These are phyloP conservation scores for Alauda arvensis DNA, from an alignment of 2,797 vertebrate species.

Conservation along the genomic window DNA sequence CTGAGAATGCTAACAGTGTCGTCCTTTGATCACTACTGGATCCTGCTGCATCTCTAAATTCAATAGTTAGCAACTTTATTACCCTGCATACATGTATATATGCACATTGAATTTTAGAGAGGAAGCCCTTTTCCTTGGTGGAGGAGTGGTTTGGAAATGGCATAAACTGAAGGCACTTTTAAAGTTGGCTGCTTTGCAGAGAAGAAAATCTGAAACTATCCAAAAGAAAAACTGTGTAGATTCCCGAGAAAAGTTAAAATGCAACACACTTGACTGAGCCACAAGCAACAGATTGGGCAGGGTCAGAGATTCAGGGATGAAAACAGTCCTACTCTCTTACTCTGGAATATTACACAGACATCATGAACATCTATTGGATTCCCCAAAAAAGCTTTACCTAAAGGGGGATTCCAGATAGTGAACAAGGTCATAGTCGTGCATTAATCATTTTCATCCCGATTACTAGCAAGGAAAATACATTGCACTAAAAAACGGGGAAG, in stretches of 20 bases:
- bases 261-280: conserved; percentile 1
- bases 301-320: conserved; percentile 8
- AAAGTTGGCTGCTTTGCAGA: conserved; percentile 11
- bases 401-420: not conserved
- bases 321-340: conserved; percentile 6
- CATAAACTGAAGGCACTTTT: not conserved
- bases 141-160: not conserved
- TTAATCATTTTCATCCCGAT: conserved; percentile 22
- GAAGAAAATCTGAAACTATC: not conserved
- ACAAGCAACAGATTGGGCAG: not conserved
- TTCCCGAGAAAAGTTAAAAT: conserved; percentile 16
- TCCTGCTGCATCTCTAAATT: not conserved
- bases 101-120: not conserved
- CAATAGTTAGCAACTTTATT: not conserved
- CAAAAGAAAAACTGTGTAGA: not conserved
- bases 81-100: not conserved
- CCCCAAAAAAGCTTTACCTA: not conserved
- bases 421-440: not conserved
- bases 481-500: not conserved
- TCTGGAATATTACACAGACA: not conserved
- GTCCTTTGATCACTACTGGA: not conserved
- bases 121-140: not conserved
- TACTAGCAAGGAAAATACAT: not conserved
- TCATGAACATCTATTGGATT: conserved; percentile 3
- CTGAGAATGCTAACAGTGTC: not conserved